A percentile compares a stretch with the other conserved stretches of the same genome.
phyloP scores from a whole-genome alignment of 1,140 invertebrate genomes.

The Prorops nasuta region DNA sequence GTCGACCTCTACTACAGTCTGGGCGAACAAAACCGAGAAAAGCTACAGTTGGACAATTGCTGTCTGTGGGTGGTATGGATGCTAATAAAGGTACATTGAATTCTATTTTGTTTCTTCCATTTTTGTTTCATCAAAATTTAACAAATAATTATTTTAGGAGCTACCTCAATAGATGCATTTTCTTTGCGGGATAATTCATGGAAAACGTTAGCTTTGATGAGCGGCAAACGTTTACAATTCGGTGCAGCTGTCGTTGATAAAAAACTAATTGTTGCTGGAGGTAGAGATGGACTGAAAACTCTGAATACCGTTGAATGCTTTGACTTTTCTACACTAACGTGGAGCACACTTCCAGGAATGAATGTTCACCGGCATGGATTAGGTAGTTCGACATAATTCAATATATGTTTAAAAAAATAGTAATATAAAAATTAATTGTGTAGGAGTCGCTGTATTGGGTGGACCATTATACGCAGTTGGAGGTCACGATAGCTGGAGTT shows the following conservation, averaged over 20 bases:
- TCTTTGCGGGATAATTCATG: constrained; percentile 82
- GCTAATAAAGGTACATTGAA: constrained; percentile 64
- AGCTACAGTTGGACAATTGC: constrained; percentile 83
- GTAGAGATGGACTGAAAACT: constrained; percentile 91
- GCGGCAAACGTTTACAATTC: constrained; percentile 80
- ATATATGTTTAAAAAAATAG: constrained; percentile 4
- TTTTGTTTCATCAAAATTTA: constrained; percentile 1
- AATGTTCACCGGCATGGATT: constrained; percentile 88
- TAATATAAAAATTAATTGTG: constrained; percentile 8
- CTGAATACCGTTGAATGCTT: constrained; percentile 86
- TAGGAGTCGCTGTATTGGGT: constrained; percentile 81
- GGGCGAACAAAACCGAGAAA: constrained; percentile 83
- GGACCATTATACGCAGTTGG: constrained; percentile 92
- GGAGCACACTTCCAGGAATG: constrained; percentile 83
- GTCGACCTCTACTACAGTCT: constrained; percentile 73
- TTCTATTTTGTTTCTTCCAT: constrained; percentile 1
- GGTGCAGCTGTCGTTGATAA: constrained; percentile 85
- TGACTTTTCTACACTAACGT: constrained; percentile 74
- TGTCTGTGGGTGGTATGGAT: constrained; percentile 90
- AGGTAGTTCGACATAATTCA: too few species aligned
- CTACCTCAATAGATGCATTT: constrained; percentile 87
- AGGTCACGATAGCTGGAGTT: constrained; percentile 93
- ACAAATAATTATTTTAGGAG: constrained; percentile 56
- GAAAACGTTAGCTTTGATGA: constrained; percentile 78
- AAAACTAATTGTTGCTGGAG: constrained; percentile 81